Conservation (phyloP, 2,113 vertebrate species). For the Eudorcas thomsonii region DNA sequence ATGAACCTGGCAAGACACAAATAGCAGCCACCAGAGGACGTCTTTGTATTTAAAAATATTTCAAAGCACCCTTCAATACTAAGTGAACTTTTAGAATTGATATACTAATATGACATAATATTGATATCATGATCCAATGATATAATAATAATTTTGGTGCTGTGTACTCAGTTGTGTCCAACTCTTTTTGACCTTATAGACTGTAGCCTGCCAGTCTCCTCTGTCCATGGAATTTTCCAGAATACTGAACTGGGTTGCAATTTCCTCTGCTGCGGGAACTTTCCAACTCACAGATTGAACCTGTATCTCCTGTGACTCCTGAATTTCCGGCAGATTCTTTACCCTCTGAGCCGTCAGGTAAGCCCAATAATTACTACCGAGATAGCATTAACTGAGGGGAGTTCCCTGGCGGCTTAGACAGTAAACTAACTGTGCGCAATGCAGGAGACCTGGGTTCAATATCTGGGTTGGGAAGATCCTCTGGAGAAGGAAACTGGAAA, state of each 20-base stretch:
- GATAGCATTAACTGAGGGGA: not conserved
- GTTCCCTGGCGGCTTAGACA: not conserved
- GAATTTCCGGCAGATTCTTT: not conserved
- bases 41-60: not conserved
- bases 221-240: not conserved
- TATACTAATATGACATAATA: not conserved
- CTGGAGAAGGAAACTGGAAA: not conserved
- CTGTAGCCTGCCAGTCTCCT: not conserved
- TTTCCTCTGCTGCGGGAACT: not conserved
- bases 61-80: not conserved
- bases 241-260: not conserved
- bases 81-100: not conserved
- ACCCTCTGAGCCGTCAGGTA: not conserved
- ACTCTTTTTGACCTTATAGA: not conserved
- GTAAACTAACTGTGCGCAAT: not conserved
- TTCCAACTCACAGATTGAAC: not conserved
- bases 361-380: not conserved
- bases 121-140: not conserved
- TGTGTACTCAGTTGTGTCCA: fast-evolving
- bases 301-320: not conserved
- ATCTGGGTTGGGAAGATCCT: not conserved
- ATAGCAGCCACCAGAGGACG: not conserved
- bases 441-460: not conserved
- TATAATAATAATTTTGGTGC: not conserved
- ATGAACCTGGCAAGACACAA: not conserved